phyloP scores from a whole-genome alignment of 2,797 vertebrate species.

The Protonibea diacanthus region DNA sequence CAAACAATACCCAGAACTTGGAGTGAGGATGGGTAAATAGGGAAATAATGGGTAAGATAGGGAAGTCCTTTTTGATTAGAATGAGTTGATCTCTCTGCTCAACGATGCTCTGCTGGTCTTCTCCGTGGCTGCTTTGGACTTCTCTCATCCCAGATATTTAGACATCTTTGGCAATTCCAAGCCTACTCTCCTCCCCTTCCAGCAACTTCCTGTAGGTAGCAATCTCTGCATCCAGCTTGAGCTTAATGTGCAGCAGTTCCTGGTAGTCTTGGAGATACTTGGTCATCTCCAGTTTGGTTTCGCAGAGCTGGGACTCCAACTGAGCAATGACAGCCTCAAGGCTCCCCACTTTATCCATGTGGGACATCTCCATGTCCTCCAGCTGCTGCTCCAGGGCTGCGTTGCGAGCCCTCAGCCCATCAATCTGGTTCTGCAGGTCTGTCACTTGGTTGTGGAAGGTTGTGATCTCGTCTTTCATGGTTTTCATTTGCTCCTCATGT shows the following conservation, averaged over 20 bases:
- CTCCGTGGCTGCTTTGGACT: constrained; percentile 25
- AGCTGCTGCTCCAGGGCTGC: constrained; percentile 85
- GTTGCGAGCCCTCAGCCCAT: constrained; percentile 83
- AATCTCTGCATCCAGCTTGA: constrained; percentile 87
- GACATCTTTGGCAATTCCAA: constrained; percentile 81
- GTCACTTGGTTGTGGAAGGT: constrained; percentile 83
- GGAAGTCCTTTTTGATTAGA: constrained; percentile 25
- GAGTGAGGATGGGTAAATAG: constrained; percentile 1
- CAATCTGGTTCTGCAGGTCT: constrained; percentile 88
- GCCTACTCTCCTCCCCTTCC: constrained; percentile 87
- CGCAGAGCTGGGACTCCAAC: constrained; percentile 86
- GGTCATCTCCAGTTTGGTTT: constrained; percentile 86
- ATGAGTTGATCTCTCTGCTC: constrained; percentile 35
- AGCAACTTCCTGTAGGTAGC: constrained; percentile 90
- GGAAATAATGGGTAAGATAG: constrained; percentile 1
- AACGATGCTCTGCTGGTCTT: constrained; percentile 28
- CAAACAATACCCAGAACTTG: constrained; percentile 26
- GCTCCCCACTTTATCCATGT: constrained; percentile 81
- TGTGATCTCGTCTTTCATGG: constrained; percentile 87
- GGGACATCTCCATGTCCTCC: constrained; percentile 86
- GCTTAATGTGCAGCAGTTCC: constrained; percentile 85
- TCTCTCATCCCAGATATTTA: constrained; percentile 46
- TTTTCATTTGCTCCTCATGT: constrained; percentile 83
- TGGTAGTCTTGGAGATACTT: constrained; percentile 84
- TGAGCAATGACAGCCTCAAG: constrained; percentile 83